Conservation (phyloP, 2,113 vertebrate genomes). For the Synodontis membranacea region DNA sequence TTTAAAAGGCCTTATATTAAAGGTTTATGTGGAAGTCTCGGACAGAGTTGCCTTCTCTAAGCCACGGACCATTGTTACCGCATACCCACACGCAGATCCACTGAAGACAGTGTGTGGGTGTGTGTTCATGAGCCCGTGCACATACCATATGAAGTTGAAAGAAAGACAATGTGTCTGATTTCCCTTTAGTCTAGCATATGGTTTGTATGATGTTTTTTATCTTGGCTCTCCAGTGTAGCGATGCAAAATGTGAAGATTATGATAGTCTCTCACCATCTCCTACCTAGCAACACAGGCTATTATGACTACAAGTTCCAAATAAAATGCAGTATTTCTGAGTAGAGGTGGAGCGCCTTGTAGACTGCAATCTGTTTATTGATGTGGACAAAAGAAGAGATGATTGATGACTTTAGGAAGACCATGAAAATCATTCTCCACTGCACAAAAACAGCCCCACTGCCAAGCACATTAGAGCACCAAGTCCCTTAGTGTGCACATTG, state of each 20-base stretch:
- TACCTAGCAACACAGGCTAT: background rate
- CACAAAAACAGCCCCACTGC: background rate
- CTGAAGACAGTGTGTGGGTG: slow-evolving; percentile 38
- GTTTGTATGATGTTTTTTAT: slow-evolving; percentile 23
- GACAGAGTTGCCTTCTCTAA: slow-evolving; percentile 67
- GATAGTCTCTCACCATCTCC: background rate
- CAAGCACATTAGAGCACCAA: background rate
- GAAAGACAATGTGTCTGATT: slow-evolving; percentile 19
- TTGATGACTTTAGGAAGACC: background rate
- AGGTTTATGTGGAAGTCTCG: slow-evolving; percentile 76
- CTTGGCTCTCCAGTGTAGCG: slow-evolving; percentile 24
- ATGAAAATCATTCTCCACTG: background rate
- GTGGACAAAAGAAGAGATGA: background rate
- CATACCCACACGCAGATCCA: slow-evolving; percentile 63
- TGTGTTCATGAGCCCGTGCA: slow-evolving; percentile 33
- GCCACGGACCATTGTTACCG: slow-evolving; percentile 72
- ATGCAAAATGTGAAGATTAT: background rate
- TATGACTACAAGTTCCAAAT: background rate
- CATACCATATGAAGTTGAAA: slow-evolving; percentile 39
- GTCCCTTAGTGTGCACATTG: background rate
- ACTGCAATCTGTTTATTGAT: background rate
- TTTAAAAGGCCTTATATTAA: slow-evolving; percentile 77
- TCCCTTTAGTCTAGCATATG: slow-evolving; percentile 38
- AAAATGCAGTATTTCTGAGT: background rate
- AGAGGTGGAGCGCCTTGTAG: background rate